Base-by-base conservation (phyloP, 2,113 vertebrate genomes). In the Galbula dea region DNA sequence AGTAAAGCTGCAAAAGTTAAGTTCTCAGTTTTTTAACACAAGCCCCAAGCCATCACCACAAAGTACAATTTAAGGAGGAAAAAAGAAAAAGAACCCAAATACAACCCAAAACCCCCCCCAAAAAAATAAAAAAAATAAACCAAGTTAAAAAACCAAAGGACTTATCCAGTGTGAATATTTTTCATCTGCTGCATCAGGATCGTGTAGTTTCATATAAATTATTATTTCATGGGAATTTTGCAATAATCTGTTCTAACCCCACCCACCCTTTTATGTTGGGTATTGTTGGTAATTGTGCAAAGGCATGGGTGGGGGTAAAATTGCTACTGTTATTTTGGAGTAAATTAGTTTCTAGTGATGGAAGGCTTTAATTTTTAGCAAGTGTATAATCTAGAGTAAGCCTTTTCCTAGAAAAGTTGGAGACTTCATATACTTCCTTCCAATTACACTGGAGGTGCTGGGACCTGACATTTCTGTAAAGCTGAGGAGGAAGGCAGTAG, bases 161-260 rank as follows among this genome's bases (percentile, higher is more conserved):
- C 20, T 5, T 92, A 59, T 69, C 49, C 52, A 77, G 18, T 81
- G 18, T 29, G 34, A 82, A 90, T 65, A 83, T 30, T 83, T 92
- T 92, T 90, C 30, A 69, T 93, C 48, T 93, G 36, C 21, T 89
- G 13, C 51, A 92, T 95, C 49, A 91, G 88, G 74, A 95, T 83
- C 37, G 34, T 7, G 24, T 71, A 90, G 79, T 78, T 94, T 94
- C 71, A 10, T 62, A 90, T 36, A 57, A 95, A 91, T 73, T 80
- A 72, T 75, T 83, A n/a, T 94, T 95, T 96, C 92, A 83, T 95
- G 91, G 39, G 91, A 95, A 95, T 93, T 90, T 93, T 92, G 37
- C 73, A 95, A 85, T 84, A 90, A 89, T 95, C 68, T 48, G 10
- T 74, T 88, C 63, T 88, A 93, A 94, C 93, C 19, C 89, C 94